Evolutionary conservation across 2,113 vertebrate genomes (phyloP).

Genomic region (Apodemus speciosus): DNA sequence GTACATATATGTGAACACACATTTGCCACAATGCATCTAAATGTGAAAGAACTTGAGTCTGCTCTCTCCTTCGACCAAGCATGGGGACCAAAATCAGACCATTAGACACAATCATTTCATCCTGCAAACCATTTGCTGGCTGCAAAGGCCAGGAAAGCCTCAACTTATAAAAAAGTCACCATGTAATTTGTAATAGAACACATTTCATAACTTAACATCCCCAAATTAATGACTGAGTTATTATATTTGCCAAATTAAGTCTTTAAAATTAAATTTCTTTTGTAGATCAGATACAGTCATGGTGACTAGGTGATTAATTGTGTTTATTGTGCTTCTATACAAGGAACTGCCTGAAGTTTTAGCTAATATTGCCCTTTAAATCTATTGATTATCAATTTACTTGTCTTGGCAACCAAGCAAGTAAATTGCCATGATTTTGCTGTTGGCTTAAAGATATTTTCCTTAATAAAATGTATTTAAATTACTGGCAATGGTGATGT

Average conservation of each 20-base stretch:
- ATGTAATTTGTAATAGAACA: conserved; percentile 9
- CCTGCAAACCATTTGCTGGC: no score
- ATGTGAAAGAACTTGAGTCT: not conserved
- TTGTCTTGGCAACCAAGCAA: conserved; percentile 16
- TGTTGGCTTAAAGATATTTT: conserved; percentile 7
- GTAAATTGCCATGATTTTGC: conserved; percentile 28
- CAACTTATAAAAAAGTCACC: not conserved
- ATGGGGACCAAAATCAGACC: not conserved
- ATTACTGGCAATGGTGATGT: not conserved
- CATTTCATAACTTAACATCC: not conserved
- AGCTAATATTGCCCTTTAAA: not conserved
- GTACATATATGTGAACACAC: not conserved
- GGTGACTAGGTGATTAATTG: conserved; percentile 41
- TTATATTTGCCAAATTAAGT: conserved; percentile 36
- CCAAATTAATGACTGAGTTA: not conserved
- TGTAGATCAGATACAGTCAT: conserved; percentile 12
- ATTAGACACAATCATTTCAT: not conserved
- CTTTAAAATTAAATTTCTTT: conserved; percentile 57
- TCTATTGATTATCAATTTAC: conserved; percentile 42
- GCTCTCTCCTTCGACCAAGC: not conserved
- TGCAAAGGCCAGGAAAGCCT: not conserved
- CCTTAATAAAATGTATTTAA: not conserved
- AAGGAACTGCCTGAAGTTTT: conserved; percentile 31
- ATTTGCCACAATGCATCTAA: not conserved
- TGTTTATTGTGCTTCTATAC: conserved; percentile 7